Conservation (phyloP, 2,888 invertebrate genomes). For the Prosapia bicincta region DNA sequence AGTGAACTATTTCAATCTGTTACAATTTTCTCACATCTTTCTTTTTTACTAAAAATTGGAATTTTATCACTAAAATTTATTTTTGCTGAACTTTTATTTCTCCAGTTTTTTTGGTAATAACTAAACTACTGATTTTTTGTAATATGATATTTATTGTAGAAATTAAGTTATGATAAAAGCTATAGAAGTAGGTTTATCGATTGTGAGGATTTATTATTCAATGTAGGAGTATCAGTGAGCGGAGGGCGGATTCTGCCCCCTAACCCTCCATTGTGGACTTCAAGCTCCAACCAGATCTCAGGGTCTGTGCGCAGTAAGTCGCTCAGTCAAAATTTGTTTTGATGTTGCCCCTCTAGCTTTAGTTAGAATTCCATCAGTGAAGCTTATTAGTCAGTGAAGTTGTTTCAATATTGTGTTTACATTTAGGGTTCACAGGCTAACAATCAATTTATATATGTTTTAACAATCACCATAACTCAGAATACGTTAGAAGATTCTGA, state of each 20-base stretch:
- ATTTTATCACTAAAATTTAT: no score
- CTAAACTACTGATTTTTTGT: background rate
- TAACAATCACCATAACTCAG: no score
- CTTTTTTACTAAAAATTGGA: no score
- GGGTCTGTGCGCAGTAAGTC: slow-evolving; percentile 20
- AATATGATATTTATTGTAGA: background rate
- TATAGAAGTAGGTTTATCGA: background rate
- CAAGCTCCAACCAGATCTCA: slow-evolving; percentile 25
- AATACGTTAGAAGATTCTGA: no score
- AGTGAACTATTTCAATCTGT: no score
- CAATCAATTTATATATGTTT: no score
- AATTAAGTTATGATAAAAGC: background rate
- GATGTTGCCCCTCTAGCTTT: background rate
- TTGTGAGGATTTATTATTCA: background rate
- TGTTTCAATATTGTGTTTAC: background rate
- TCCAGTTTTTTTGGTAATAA: no score
- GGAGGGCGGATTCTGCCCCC: slow-evolving; percentile 27
- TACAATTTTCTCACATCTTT: no score
- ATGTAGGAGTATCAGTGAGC: background rate
- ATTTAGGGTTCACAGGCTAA: no score
- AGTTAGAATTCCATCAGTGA: background rate
- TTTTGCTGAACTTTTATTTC: no score
- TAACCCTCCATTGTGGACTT: slow-evolving; percentile 32
- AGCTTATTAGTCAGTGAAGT: background rate
- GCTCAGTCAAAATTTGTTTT: background rate